A percentile compares a stretch with the other conserved stretches of the same genome.
Conservation (phyloP, 1,140 invertebrate species). For the Eupristina koningsbergeri region DNA sequence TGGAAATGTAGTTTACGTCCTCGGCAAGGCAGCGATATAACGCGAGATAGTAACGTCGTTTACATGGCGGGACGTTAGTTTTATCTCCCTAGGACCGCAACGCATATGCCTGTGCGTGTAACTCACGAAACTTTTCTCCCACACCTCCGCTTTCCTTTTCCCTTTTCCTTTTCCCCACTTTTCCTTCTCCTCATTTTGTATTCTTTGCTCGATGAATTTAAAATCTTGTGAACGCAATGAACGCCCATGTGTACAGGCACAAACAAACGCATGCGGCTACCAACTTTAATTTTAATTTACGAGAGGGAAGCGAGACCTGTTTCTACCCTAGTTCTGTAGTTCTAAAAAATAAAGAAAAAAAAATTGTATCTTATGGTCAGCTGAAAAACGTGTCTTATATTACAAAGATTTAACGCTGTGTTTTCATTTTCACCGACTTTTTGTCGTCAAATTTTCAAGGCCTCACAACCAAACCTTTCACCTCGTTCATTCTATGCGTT, state of each 20-base stretch:
- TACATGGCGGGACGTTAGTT: conserved; percentile 49
- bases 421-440: not conserved
- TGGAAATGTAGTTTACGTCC: not conserved
- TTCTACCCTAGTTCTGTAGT: not conserved
- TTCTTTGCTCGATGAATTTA: conserved; percentile 1
- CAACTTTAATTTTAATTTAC: conserved; percentile 15
- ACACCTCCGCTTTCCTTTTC: not conserved
- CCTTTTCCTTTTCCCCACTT: not conserved
- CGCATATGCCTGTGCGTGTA: not conserved
- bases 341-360: not conserved
- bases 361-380: conserved; percentile 7
- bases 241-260: not conserved
- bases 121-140: conserved; percentile 18
- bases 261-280: not conserved
- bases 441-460: not conserved
- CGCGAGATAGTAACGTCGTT: conserved; percentile 48
- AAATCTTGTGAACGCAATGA: not conserved
- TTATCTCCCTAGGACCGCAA: conserved; percentile 14
- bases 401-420: not conserved
- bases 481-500: not conserved
- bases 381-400: not conserved
- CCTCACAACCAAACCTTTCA: not conserved
- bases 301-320: not conserved
- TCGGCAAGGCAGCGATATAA: not conserved
- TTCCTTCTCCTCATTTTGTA: not conserved